phyloP scores from a whole-genome alignment of 1,140 invertebrate species.

The Adoxophyes honmai region DNA sequence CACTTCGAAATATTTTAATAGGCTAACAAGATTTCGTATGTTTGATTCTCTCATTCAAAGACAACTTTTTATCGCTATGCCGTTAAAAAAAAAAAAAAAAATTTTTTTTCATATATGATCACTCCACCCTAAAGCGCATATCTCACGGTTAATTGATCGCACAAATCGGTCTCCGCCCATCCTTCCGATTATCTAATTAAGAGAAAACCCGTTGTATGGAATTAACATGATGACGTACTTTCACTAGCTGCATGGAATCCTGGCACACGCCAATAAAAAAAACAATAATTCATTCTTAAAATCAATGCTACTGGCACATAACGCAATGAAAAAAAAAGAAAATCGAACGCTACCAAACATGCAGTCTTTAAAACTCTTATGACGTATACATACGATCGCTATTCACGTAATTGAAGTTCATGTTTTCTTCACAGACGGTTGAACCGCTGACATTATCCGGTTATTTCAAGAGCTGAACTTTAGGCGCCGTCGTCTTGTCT shows the following conservation, averaged over 20 bases:
- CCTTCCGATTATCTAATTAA: slow-evolving; percentile 19
- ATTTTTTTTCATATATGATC: too few species aligned
- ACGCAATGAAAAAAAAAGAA: too few species aligned
- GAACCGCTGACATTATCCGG: slow-evolving; percentile 28
- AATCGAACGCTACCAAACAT: neutral
- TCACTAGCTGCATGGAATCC: slow-evolving; percentile 10
- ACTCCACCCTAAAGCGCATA: too few species aligned
- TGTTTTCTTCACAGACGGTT: slow-evolving; percentile 15
- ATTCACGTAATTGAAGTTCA: neutral
- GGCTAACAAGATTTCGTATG: too few species aligned
- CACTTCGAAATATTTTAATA: too few species aligned
- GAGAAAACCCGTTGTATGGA: slow-evolving; percentile 17
- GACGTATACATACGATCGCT: neutral
- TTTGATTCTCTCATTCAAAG: too few species aligned
- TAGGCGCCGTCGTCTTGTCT: slow-evolving; percentile 18
- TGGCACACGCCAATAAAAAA: neutral
- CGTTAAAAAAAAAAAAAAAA: too few species aligned
- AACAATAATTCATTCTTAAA: neutral
- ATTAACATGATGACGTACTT: slow-evolving; percentile 15
- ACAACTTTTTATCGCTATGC: too few species aligned
- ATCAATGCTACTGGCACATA: too few species aligned
- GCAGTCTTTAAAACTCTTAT: neutral
- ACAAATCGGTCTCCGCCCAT: slow-evolving; percentile 10
- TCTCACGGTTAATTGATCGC: slow-evolving; percentile 21
- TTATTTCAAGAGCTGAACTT: slow-evolving; percentile 47